Conservation (phyloP, 1,140 invertebrate genomes). For the Drosophila funebris region DNA sequence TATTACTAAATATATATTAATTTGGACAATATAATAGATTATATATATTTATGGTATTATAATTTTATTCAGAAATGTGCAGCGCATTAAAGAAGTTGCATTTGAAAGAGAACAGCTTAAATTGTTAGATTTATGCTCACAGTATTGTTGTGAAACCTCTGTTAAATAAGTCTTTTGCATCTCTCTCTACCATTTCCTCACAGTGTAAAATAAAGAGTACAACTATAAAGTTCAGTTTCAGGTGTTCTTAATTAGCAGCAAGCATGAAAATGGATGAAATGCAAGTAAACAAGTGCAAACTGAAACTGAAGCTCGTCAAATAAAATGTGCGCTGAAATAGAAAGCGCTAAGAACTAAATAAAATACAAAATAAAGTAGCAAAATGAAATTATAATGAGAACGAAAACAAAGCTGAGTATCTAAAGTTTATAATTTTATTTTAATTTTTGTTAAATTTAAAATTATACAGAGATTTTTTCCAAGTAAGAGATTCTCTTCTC, state of each 20-base stretch:
- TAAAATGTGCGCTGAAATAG: constrained; percentile 44
- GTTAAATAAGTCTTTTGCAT: too few species aligned
- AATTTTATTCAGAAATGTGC: too few species aligned
- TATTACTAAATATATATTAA: too few species aligned
- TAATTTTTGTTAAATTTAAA: constrained; percentile 34
- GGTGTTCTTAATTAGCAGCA: constrained; percentile 44
- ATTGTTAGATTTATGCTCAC: too few species aligned
- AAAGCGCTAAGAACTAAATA: constrained; percentile 28
- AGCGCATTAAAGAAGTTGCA: too few species aligned
- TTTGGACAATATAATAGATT: too few species aligned
- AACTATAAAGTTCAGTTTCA: constrained; percentile 24
- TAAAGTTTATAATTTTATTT: constrained; percentile 41
- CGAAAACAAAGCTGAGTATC: constrained; percentile 24
- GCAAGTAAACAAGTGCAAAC: constrained; percentile 23
- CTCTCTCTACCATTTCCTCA: too few species aligned
- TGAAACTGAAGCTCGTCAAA: constrained; percentile 26
- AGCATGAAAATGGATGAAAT: constrained; percentile 39
- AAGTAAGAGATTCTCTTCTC: constrained; percentile 5
- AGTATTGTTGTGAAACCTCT: too few species aligned
- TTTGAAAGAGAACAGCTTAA: too few species aligned
- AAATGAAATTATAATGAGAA: constrained; percentile 14
- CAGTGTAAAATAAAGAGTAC: neutral
- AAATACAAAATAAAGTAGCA: neutral
- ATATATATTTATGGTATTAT: too few species aligned
- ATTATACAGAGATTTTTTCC: constrained; percentile 25